Percentiles rank a stretch among this genome's conserved stretches.
Evolutionary conservation across 2,113 vertebrate genomes (phyloP).

Genomic region (Ameiurus melas): DNA sequence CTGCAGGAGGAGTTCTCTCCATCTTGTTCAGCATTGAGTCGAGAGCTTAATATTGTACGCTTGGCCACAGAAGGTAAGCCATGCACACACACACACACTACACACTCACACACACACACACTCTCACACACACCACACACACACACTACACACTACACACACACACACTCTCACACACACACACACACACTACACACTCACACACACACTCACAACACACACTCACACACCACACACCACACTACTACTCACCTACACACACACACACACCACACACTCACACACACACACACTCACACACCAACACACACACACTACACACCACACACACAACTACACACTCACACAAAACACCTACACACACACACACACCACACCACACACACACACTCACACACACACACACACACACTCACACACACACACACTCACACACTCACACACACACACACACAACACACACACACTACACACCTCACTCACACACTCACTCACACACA

Average conservation of each 20-base stretch:
- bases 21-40: slow-evolving; percentile 81
- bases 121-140: too few species aligned
- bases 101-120: neutral
- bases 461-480: too few species aligned
- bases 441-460: neutral
- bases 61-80: slow-evolving; percentile 85
- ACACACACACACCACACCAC: neutral
- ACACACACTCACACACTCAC: too few species aligned
- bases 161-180: too few species aligned
- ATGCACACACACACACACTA: neutral
- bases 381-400: neutral
- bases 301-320: neutral
- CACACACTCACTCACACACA: neutral
- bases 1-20: slow-evolving; percentile 88
- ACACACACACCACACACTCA: too few species aligned
- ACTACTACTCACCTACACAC: too few species aligned
- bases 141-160: too few species aligned
- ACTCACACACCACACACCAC: too few species aligned
- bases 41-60: slow-evolving; percentile 83
- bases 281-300: too few species aligned
- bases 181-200: too few species aligned
- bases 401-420: too few species aligned
- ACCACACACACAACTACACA: neutral
- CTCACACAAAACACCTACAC: neutral
- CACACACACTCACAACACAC: too few species aligned